These are phyloP conservation scores for Vesta saturnalis DNA, from an alignment of 2,888 invertebrate genomes.

Conservation along the genomic window DNA sequence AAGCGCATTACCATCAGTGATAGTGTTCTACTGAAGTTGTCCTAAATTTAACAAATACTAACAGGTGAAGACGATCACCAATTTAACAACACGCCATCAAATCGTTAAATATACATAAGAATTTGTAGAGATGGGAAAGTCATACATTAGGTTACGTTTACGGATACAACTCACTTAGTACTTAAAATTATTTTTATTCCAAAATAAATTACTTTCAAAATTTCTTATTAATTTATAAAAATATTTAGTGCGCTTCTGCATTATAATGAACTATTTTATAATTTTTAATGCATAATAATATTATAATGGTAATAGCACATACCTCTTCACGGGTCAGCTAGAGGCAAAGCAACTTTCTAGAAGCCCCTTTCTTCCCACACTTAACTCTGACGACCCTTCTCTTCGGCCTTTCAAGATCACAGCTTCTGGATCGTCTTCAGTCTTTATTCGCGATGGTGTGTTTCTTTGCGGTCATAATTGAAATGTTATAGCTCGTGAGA, in stretches of 20 bases:
- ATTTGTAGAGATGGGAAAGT: conserved; percentile 31
- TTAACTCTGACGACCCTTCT: conserved; percentile 42
- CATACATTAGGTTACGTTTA: neutral
- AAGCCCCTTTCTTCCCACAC: conserved; percentile 56
- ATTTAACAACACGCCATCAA: conserved; percentile 30
- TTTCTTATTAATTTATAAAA: neutral
- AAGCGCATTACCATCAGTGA: conserved; percentile 14
- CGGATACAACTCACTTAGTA: neutral
- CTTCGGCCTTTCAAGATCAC: conserved; percentile 42
- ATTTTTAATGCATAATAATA: conserved; percentile 3
- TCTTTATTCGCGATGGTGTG: conserved; percentile 36
- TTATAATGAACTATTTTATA: neutral
- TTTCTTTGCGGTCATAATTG: conserved; percentile 28
- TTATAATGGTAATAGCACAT: conserved; percentile 16
- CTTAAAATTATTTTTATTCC: neutral
- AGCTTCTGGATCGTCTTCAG: conserved; percentile 46
- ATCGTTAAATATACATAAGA: conserved; percentile 20
- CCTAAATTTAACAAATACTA: conserved; percentile 23
- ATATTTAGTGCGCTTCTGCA: neutral
- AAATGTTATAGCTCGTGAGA: conserved; percentile 33
- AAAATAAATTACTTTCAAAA: neutral
- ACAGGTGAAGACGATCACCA: conserved; percentile 30
- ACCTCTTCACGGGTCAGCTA: conserved; percentile 38
- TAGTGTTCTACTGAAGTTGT: conserved; percentile 11
- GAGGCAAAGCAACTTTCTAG: conserved; percentile 55